phyloP scores from a whole-genome alignment of 2,797 vertebrate species.

The Siniperca undulata region DNA sequence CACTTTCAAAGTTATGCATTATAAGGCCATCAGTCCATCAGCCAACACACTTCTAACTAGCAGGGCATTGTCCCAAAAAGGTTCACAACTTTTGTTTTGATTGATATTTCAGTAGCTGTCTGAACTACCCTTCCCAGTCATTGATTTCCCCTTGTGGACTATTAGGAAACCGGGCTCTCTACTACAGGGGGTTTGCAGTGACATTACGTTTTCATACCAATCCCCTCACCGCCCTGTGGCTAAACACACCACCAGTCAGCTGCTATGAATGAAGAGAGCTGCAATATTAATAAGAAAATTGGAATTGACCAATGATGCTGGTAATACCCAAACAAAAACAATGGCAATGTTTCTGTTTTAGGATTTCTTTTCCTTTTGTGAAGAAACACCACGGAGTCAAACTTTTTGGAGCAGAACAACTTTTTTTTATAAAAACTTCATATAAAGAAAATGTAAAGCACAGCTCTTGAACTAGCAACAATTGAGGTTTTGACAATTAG shows the following conservation, averaged over 20 bases:
- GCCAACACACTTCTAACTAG: background rate
- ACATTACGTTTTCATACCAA: too few relatives aligned
- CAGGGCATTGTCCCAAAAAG: background rate
- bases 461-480: slow-evolving; percentile 62
- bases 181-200: background rate
- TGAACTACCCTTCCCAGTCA: background rate
- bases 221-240: background rate
- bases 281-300: background rate
- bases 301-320: background rate
- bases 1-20: background rate
- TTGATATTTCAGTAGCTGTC: background rate
- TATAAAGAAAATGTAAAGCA: slow-evolving; percentile 58
- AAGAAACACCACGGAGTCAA: slow-evolving; percentile 14
- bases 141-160: background rate
- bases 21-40: background rate
- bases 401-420: slow-evolving; percentile 33
- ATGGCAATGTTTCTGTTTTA: background rate
- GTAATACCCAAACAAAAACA: background rate
- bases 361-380: background rate
- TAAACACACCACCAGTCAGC: background rate
- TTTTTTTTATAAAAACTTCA: slow-evolving; percentile 58
- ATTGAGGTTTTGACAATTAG: slow-evolving; percentile 39
- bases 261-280: too few relatives aligned
- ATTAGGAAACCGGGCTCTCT: background rate
- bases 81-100: background rate